These are phyloP conservation scores for Pristionchus arcanus DNA, from an alignment of 2,888 invertebrate genomes.

Conservation along the genomic window DNA sequence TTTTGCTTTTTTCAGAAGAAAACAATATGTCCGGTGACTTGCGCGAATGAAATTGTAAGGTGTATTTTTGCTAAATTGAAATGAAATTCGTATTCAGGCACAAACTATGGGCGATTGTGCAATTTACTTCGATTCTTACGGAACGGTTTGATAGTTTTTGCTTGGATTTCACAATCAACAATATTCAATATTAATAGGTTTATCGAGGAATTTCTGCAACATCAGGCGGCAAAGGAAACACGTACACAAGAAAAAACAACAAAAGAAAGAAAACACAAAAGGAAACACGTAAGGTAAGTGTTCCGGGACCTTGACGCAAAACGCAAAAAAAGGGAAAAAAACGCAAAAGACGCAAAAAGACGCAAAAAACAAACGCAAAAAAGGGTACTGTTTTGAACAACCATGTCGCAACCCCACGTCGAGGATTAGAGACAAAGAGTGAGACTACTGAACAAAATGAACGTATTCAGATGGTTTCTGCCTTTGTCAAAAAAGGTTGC, in stretches of 20 bases:
- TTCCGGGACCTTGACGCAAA: too few relatives aligned
- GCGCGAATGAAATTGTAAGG: neutral
- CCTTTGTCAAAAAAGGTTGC: neutral
- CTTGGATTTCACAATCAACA: neutral
- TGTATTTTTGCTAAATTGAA: neutral
- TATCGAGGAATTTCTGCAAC: neutral
- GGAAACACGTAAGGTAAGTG: too few relatives aligned
- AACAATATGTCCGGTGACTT: neutral
- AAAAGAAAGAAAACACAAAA: too few relatives aligned
- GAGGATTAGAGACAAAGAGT: too few relatives aligned
- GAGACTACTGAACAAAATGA: too few relatives aligned
- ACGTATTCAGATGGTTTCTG: neutral
- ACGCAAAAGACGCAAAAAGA: too few relatives aligned
- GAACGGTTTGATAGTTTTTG: neutral
- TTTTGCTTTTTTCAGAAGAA: neutral
- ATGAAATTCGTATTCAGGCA: neutral
- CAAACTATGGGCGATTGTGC: neutral
- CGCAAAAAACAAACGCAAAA: too few relatives aligned
- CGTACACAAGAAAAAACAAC: too few relatives aligned
- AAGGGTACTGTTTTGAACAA: too few relatives aligned
- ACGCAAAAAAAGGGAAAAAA: too few relatives aligned
- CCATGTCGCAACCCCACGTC: too few relatives aligned
- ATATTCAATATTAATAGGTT: neutral
- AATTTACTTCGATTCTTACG: neutral
- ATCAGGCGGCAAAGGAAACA: neutral